phyloP scores from a whole-genome alignment of 2,113 vertebrate species.

The Tamias sibiricus region DNA sequence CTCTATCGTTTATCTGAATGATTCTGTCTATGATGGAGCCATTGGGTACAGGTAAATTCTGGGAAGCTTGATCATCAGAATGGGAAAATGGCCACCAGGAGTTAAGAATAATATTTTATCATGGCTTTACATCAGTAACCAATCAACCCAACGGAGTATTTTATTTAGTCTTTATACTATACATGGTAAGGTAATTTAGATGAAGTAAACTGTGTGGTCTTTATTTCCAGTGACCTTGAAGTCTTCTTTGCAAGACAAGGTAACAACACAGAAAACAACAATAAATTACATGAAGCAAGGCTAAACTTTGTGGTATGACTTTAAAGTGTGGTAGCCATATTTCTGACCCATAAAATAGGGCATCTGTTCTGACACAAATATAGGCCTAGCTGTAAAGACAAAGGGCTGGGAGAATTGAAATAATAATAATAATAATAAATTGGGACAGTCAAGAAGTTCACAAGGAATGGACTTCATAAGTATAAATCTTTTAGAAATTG shows the following conservation, averaged over 20 bases:
- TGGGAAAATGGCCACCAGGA: neutral
- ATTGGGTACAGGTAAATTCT: constrained; percentile 91
- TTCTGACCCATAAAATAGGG: neutral
- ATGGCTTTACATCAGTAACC: neutral
- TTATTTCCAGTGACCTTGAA: neutral
- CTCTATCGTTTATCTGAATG: constrained; percentile 93
- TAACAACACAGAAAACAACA: neutral
- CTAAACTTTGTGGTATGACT: neutral
- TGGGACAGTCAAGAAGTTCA: neutral
- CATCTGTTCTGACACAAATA: neutral
- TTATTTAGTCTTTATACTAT: neutral
- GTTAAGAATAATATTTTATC: neutral
- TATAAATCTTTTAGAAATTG: neutral
- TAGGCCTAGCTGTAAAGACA: neutral
- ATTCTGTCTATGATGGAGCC: constrained; percentile 95
- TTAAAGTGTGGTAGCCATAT: neutral
- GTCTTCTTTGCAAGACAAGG: neutral
- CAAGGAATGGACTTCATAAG: neutral
- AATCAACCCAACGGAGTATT: neutral
- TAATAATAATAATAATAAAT: neutral
- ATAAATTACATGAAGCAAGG: neutral
- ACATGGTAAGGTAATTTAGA: neutral
- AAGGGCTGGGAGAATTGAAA: neutral
- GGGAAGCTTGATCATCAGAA: neutral
- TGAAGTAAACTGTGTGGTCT: neutral